Evolutionary conservation across 53 echinoderm and acorn worm genomes (phyloP).

Genomic region (Apostichopus leukothele): DNA sequence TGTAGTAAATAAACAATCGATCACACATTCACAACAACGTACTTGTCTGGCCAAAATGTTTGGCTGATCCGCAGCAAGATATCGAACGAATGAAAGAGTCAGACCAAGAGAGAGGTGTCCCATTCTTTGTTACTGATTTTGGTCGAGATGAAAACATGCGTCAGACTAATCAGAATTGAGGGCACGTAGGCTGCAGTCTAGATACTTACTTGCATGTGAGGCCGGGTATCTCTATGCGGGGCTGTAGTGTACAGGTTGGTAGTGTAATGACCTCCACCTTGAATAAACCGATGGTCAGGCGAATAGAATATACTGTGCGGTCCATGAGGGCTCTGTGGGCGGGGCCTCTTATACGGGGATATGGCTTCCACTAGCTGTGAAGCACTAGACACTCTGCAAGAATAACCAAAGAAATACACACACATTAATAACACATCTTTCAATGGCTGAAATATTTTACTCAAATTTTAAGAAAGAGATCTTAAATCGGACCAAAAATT

Average conservation of each 20-base stretch:
- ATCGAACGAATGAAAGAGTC: not conserved
- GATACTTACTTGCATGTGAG: slow-evolving; percentile 28
- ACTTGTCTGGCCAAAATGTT: too few relatives aligned
- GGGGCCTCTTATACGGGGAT: slow-evolving; percentile 91
- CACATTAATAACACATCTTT: not conserved
- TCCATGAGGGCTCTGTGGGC: slow-evolving; percentile 82
- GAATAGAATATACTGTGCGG: slow-evolving; percentile 28
- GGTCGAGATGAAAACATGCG: too few relatives aligned
- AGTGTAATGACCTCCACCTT: slow-evolving; percentile 20
- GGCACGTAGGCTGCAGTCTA: too few relatives aligned
- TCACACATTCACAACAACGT: too few relatives aligned
- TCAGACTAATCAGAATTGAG: too few relatives aligned
- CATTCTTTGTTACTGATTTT: too few relatives aligned
- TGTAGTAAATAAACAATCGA: too few relatives aligned
- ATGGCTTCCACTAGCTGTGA: slow-evolving; percentile 69
- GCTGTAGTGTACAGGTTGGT: slow-evolving; percentile 21
- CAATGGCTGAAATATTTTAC: too few relatives aligned
- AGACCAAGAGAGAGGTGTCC: not conserved
- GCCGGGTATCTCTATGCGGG: slow-evolving; percentile 29
- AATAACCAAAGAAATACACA: not conserved
- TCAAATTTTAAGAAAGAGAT: too few relatives aligned
- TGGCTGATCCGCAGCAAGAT: too few relatives aligned
- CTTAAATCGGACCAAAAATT: too few relatives aligned
- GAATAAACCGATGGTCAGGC: slow-evolving; percentile 54
- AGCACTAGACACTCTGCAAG: slow-evolving; percentile 48